Evolutionary conservation across 2,888 invertebrate genomes (phyloP).

Genomic region (Orgyia antiqua): DNA sequence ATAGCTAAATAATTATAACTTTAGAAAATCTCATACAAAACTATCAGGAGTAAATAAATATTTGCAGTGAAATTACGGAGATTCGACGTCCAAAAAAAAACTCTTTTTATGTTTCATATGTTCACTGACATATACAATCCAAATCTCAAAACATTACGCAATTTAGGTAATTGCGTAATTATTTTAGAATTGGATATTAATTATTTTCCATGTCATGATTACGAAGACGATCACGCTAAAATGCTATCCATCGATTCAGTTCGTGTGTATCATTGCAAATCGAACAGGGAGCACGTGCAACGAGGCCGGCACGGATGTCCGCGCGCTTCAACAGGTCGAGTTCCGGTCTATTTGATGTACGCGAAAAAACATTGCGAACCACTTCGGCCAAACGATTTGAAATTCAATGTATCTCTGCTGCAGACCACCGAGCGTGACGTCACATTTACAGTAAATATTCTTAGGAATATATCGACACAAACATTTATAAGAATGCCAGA

Average conservation of each 20-base stretch:
- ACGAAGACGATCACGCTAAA: no score
- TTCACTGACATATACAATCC: no score
- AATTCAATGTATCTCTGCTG: slow-evolving; percentile 42
- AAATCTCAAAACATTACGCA: no score
- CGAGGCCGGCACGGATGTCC: slow-evolving; percentile 41
- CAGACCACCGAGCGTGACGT: slow-evolving; percentile 40
- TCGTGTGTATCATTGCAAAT: slow-evolving; percentile 22
- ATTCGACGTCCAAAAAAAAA: no score
- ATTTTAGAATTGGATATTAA: no score
- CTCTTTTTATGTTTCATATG: no score
- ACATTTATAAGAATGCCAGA: slow-evolving; percentile 10
- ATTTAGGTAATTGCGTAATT: no score
- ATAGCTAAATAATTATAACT: no score
- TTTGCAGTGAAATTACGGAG: no score
- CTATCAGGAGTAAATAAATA: no score
- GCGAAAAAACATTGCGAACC: slow-evolving; percentile 40
- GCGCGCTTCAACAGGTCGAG: slow-evolving; percentile 45
- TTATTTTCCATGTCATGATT: no score
- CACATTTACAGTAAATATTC: slow-evolving; percentile 34
- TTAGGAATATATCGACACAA: slow-evolving; percentile 18
- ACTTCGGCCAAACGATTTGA: slow-evolving; percentile 39
- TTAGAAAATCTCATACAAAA: no score
- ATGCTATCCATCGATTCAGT: neutral
- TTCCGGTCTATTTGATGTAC: slow-evolving; percentile 56
- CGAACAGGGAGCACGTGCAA: slow-evolving; percentile 23